phyloP scores from a whole-genome alignment of 2,113 vertebrate genomes.

The Ochotona princeps region DNA sequence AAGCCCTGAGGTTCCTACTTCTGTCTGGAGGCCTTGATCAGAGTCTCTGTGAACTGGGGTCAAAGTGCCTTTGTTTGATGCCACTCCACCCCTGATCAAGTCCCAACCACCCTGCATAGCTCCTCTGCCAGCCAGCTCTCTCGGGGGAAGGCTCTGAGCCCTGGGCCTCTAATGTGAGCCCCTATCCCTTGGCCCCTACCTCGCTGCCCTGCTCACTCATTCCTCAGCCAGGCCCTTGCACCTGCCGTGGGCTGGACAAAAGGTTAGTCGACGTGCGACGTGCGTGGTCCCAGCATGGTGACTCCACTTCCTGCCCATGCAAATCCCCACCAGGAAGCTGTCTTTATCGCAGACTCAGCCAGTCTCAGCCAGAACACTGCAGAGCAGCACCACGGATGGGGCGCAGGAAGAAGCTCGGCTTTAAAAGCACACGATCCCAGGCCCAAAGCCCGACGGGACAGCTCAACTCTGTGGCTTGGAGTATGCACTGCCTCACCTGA shows the following conservation, averaged over 20 bases:
- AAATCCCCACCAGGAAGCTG: no score
- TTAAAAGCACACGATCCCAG: background rate
- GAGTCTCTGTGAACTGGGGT: background rate
- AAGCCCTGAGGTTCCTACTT: background rate
- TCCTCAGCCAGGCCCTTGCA: background rate
- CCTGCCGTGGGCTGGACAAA: no score
- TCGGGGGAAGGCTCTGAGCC: background rate
- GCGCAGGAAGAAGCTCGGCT: background rate
- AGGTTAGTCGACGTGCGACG: background rate
- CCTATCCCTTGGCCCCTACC: no score
- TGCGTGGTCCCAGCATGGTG: no score
- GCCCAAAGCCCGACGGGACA: no score
- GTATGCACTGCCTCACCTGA: background rate
- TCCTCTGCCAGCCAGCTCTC: background rate
- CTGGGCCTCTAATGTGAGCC: no score
- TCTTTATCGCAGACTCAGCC: background rate
- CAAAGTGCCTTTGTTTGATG: background rate
- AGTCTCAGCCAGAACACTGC: background rate
- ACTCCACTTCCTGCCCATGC: no score
- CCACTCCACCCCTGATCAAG: background rate
- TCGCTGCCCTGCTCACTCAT: background rate
- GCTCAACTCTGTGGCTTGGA: background rate
- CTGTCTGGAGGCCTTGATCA: background rate
- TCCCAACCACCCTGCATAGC: no score
- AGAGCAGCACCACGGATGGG: background rate